Evolutionary conservation across 2,113 vertebrate genomes (phyloP), one percentile per base, ranked within the genome.

Genomic region (Abramis brama): DNA sequence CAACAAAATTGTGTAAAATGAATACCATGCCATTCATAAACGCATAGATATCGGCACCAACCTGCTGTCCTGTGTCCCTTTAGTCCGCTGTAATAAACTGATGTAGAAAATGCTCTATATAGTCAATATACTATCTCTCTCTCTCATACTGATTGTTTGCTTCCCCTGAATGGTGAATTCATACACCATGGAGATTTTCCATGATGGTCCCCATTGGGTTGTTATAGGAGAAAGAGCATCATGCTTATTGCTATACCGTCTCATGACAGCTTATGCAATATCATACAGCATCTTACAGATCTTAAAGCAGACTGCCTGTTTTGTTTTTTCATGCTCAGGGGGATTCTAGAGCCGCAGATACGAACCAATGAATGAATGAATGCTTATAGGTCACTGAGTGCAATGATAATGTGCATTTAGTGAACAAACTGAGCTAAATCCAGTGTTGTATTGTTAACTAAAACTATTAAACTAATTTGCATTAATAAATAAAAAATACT

Each of bases 101-200:
- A 79, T n/a, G 2, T 9, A 6, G 2, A 36, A 79, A 79, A 33
- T 79, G 33, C 55, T 39, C 21, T 78, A 3, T 36, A 33, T 57
- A 23, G 7, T 36, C 52, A 57, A 59, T 33, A 78, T 36, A 6
- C 52, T n/a, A 6, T 17, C 33, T n/a, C 9, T 8, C 23, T 25
- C 21, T 57, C 47, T 52, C 74, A 19, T 27, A 77, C 50, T 11
- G 77, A 79, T 79, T 79, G 77, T 60, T 62, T 25, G 21, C 33
- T 25, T 68, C 64, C 15, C n/a, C 45, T 82, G 62, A 52, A 82
- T 70, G 33, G 45, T 68, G 79, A 68, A 33, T 82, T 82, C 17
- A 52, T 23, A 81, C 43, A 70, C 79, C 79, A 68, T 82, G 62
- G 79, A 82, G 79, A 82, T 82, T 82, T 70, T 82, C 79, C 79